phyloP scores from a whole-genome alignment of 2,888 invertebrate genomes.

The Siphlonurus alternatus region DNA sequence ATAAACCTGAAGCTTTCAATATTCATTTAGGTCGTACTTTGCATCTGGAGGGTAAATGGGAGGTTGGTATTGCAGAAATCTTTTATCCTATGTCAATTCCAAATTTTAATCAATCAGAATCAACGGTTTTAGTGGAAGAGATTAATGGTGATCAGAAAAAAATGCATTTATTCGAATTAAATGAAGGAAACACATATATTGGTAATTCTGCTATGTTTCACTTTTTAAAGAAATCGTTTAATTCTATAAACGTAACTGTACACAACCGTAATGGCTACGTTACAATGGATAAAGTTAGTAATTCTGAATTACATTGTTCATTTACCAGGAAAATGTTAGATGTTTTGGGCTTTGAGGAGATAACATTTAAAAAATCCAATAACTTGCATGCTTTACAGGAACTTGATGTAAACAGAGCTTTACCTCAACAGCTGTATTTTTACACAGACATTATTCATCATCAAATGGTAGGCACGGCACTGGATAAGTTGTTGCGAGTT shows the following conservation, averaged over 20 bases:
- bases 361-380: neutral
- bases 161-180: no score
- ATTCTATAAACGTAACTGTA: no score
- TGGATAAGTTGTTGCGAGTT: constrained; percentile 16
- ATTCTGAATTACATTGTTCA: no score
- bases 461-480: constrained; percentile 17
- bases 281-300: no score
- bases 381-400: neutral
- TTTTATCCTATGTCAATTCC: constrained; percentile 12
- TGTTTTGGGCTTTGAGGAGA: neutral
- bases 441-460: constrained; percentile 17
- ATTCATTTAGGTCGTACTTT: constrained; percentile 16
- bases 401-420: neutral
- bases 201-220: no score
- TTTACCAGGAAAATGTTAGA: neutral
- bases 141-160: no score
- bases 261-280: no score
- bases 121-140: neutral
- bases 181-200: no score
- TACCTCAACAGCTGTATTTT: constrained; percentile 14
- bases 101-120: neutral
- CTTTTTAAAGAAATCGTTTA: no score
- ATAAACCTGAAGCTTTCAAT: constrained; percentile 16
- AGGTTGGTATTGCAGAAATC: constrained; percentile 15
- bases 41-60: constrained; percentile 15